Evolutionary conservation across 2,797 vertebrate genomes (phyloP).

Genomic region (Limosa lapponica): DNA sequence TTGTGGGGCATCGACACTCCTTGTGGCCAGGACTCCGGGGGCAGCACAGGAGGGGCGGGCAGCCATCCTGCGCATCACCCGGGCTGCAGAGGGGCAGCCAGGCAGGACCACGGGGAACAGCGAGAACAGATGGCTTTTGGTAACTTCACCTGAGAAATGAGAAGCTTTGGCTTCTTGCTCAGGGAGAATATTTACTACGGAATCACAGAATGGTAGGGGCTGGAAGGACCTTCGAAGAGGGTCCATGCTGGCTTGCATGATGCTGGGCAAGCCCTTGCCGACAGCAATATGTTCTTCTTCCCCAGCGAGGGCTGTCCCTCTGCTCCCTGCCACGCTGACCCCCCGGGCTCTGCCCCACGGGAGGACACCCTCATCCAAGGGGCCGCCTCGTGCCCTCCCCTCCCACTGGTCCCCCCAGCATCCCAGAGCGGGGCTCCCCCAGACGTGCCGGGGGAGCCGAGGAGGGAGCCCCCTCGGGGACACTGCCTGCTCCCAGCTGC

Average conservation of each 20-base stretch:
- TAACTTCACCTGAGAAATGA: accelerated
- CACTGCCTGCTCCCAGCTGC: accelerated
- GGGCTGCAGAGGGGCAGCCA: not conserved
- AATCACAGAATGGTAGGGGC: not conserved
- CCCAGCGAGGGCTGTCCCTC: accelerated
- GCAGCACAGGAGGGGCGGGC: accelerated
- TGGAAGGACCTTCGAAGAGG: not conserved
- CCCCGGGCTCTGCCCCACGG: accelerated
- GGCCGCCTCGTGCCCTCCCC: not conserved
- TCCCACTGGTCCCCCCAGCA: not conserved
- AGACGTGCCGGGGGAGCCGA: accelerated
- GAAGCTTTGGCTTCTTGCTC: not conserved
- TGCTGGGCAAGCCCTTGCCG: not conserved
- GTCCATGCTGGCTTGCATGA: accelerated
- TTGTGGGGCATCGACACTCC: accelerated
- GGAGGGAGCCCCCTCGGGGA: not conserved
- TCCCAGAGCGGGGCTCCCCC: accelerated
- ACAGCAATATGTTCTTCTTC: accelerated
- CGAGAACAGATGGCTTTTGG: accelerated
- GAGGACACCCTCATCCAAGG: accelerated
- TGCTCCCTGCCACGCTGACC: accelerated
- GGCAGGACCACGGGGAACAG: not conserved
- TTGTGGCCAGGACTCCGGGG: accelerated
- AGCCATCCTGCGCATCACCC: accelerated
- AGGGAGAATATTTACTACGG: accelerated